These are phyloP conservation scores for Myiotriccus ornatus DNA, from an alignment of 2,797 vertebrate species.

Conservation along the genomic window DNA sequence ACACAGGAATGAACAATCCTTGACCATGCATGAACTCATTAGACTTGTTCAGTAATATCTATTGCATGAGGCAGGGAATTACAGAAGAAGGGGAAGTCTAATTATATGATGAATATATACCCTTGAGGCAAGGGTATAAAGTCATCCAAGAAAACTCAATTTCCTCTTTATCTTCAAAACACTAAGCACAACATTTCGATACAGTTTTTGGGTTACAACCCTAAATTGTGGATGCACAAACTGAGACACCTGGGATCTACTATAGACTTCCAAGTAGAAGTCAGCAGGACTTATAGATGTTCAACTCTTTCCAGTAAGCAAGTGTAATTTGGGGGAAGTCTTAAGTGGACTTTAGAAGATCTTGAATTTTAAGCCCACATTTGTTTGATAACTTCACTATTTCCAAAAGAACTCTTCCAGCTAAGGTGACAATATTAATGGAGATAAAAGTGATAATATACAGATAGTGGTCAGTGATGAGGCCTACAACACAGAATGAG, in stretches of 20 bases:
- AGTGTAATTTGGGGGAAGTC: neutral
- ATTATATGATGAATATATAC: neutral
- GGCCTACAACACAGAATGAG: neutral
- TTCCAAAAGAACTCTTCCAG: neutral
- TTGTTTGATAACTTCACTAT: neutral
- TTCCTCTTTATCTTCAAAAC: neutral
- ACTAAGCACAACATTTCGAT: neutral
- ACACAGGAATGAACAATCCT: neutral
- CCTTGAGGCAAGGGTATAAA: neutral
- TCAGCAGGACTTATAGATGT: neutral
- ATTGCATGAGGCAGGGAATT: neutral
- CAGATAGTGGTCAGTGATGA: neutral
- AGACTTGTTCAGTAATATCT: neutral
- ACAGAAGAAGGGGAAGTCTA: neutral
- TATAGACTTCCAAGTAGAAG: neutral
- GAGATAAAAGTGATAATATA: neutral
- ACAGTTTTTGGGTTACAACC: neutral
- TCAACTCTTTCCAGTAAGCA: neutral
- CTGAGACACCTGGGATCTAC: neutral
- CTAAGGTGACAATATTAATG: neutral
- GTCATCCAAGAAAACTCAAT: neutral
- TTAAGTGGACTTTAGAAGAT: neutral
- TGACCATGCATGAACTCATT: neutral
- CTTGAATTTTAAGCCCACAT: neutral
- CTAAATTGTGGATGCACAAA: neutral